Evolutionary conservation across 2,888 invertebrate genomes (phyloP).

Genomic region (Nomada fucata): DNA sequence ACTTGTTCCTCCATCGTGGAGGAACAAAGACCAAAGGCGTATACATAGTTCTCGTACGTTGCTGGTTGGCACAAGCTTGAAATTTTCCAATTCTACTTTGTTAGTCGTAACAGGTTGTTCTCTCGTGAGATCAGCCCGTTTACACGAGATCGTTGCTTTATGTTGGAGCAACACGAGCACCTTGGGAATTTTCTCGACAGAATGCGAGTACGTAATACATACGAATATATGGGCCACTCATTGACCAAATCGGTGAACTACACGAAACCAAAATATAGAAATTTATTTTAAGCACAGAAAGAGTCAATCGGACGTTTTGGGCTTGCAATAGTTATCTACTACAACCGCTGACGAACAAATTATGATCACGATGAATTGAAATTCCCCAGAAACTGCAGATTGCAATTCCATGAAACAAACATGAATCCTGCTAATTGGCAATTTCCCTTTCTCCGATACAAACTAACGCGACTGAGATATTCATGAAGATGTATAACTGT

Average conservation of each 20-base stretch:
- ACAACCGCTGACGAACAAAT: neutral
- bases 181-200: slow-evolving; percentile 35
- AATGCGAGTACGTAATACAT: slow-evolving; percentile 3
- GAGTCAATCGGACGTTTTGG: no score
- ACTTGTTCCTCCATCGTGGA: neutral
- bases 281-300: no score
- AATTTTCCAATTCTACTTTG: slow-evolving; percentile 59
- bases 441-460: slow-evolving; percentile 22
- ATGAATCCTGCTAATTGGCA: slow-evolving; percentile 37
- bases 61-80: slow-evolving; percentile 20
- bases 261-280: no score
- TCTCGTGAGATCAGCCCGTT: slow-evolving; percentile 53
- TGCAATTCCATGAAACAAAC: slow-evolving; percentile 22
- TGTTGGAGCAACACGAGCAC: slow-evolving; percentile 33
- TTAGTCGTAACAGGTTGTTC: slow-evolving; percentile 56
- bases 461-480: slow-evolving; percentile 14
- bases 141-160: slow-evolving; percentile 52
- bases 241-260: no score
- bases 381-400: slow-evolving; percentile 26
- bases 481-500: slow-evolving; percentile 20
- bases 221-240: neutral
- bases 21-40: slow-evolving; percentile 5
- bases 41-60: neutral
- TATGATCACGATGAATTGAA: slow-evolving; percentile 11
- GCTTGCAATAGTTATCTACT: no score